Conservation (phyloP, 2,797 vertebrate genomes). For the Prionace glauca region DNA sequence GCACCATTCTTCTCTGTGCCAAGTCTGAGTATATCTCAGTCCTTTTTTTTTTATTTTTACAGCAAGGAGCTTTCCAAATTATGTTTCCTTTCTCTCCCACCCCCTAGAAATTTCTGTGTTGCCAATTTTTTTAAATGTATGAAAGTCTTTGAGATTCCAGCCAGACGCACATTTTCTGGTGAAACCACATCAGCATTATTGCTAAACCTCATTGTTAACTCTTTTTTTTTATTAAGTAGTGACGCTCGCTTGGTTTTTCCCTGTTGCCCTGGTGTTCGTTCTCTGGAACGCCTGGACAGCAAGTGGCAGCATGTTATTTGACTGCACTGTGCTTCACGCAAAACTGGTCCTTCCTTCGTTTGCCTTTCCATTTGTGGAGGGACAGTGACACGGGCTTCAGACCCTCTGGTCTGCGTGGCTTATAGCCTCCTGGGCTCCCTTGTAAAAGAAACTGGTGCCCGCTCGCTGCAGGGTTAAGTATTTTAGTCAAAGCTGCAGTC, state of each 20-base stretch:
- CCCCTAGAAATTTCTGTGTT: not conserved
- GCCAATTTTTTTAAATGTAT: not conserved
- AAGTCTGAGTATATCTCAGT: not conserved
- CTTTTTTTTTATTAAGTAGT: not conserved
- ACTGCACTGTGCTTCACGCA: not conserved
- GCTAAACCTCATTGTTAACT: not conserved
- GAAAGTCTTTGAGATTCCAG: not conserved
- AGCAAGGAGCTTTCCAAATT: not conserved
- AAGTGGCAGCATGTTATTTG: not conserved
- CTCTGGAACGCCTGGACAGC: not conserved
- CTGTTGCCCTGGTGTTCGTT: too few species aligned
- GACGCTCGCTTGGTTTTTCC: not conserved
- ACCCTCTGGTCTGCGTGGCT: not conserved
- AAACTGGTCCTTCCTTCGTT: not conserved
- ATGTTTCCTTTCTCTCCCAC: not conserved
- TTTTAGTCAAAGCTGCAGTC: too few species aligned
- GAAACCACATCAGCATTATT: not conserved
- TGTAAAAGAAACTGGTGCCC: too few species aligned
- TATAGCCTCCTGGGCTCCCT: not conserved
- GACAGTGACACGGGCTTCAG: not conserved
- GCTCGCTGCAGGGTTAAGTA: too few species aligned
- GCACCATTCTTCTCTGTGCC: not conserved
- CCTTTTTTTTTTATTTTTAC: not conserved
- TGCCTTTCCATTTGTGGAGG: not conserved
- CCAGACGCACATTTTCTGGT: not conserved